Evolutionary conservation across 2,888 invertebrate genomes (phyloP).

Genomic region (Boloria selene): DNA sequence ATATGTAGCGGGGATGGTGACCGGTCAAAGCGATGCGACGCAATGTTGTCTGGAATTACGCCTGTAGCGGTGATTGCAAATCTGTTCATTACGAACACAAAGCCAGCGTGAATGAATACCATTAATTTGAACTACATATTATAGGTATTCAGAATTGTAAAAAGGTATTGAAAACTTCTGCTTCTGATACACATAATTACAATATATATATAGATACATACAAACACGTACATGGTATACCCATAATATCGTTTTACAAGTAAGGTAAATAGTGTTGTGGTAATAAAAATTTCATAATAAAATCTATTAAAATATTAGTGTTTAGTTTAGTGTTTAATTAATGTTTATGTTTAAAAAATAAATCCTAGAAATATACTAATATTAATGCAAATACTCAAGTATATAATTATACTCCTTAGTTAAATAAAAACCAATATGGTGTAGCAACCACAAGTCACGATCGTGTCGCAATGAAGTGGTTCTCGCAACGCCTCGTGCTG

Average conservation of each 20-base stretch:
- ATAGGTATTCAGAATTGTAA: not conserved
- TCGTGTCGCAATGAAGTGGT: conserved; percentile 53
- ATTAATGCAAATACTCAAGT: too few relatives aligned
- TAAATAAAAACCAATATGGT: conserved; percentile 26
- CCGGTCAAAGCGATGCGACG: conserved; percentile 50
- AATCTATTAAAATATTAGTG: too few relatives aligned
- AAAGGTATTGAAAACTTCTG: too few relatives aligned
- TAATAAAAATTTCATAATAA: too few relatives aligned
- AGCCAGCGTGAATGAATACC: conserved; percentile 12
- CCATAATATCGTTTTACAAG: too few relatives aligned
- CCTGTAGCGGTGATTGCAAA: conserved; percentile 51
- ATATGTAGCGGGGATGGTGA: conserved; percentile 17
- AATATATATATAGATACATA: too few relatives aligned
- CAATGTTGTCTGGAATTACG: conserved; percentile 50
- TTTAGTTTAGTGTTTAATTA: too few relatives aligned
- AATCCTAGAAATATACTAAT: not conserved
- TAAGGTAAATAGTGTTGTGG: too few relatives aligned
- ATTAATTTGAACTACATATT: conserved; percentile 5
- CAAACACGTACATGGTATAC: too few relatives aligned
- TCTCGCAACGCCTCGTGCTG: conserved; percentile 50
- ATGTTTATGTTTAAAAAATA: too few relatives aligned
- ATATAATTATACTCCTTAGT: conserved; percentile 1
- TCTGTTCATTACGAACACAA: conserved; percentile 35
- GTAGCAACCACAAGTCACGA: conserved; percentile 54
- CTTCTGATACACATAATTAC: too few relatives aligned